Evolutionary conservation across 2,888 invertebrate species (phyloP).

Genomic region (Thysanoteuthis rhombus): DNA sequence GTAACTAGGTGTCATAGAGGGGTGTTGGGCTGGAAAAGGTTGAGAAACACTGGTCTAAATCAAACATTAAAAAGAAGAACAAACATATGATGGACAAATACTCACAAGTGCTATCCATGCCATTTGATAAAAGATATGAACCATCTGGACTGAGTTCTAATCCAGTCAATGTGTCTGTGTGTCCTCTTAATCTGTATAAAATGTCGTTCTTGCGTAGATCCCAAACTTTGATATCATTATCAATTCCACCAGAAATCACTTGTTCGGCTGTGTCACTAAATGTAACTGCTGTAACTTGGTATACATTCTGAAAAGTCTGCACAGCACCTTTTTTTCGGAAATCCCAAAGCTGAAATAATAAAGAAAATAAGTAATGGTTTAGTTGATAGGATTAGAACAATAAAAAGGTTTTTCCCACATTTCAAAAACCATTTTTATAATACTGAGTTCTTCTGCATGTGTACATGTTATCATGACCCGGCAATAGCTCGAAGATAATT

Average conservation of each 20-base stretch:
- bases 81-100: too few relatives aligned
- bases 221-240: slow-evolving; percentile 98
- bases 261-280: slow-evolving; percentile 97
- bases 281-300: slow-evolving; percentile 74
- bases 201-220: slow-evolving; percentile 87
- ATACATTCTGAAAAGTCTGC: slow-evolving; percentile 70
- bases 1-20: too few relatives aligned
- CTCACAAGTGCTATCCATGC: slow-evolving; percentile 89
- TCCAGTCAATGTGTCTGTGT: slow-evolving; percentile 93
- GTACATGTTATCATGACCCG: too few relatives aligned
- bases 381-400: too few relatives aligned
- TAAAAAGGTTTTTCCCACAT: too few relatives aligned
- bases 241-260: slow-evolving; percentile 93
- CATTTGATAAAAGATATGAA: slow-evolving; percentile 87
- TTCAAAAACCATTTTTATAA: too few relatives aligned
- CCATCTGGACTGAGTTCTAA: slow-evolving; percentile 79
- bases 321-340: slow-evolving; percentile 85
- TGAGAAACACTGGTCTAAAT: too few relatives aligned
- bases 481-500: too few relatives aligned
- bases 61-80: too few relatives aligned
- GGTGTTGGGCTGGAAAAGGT: too few relatives aligned
- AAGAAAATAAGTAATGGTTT: neutral
- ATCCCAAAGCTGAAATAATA: slow-evolving; percentile 75
- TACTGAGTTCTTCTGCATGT: too few relatives aligned
- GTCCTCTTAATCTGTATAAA: slow-evolving; percentile 87